Conservation (phyloP, 2,113 vertebrate species). For the Pseudois nayaur region DNA sequence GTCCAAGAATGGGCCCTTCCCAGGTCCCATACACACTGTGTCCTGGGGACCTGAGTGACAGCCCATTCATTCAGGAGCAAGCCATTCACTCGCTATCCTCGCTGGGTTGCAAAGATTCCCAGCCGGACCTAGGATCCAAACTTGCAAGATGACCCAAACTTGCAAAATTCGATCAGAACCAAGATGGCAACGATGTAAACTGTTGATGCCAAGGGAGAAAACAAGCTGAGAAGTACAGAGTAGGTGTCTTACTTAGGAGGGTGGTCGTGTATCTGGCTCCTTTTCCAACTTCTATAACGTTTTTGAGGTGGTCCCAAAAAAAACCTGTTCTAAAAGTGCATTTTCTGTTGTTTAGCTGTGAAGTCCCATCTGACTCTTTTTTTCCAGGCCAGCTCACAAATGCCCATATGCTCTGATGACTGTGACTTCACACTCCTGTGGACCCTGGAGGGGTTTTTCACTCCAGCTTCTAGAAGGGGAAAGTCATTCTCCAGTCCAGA, state of each 20-base stretch:
- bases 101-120: background rate
- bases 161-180: background rate
- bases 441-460: background rate
- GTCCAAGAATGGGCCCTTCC: background rate
- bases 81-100: rapidly evolving
- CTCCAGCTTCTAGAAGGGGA: background rate
- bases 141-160: background rate
- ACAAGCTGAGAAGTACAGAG: rapidly evolving
- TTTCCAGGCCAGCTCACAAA: background rate
- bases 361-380: background rate
- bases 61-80: background rate
- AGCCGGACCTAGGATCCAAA: background rate
- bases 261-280: rapidly evolving
- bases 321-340: background rate
- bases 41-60: rapidly evolving
- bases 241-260: background rate
- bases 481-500: background rate
- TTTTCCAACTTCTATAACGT: rapidly evolving
- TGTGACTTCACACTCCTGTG: rapidly evolving
- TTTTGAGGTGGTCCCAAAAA: background rate
- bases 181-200: rapidly evolving
- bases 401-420: background rate
- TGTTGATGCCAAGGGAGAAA: rapidly evolving
- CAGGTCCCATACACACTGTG: background rate
- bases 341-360: background rate